phyloP scores from a whole-genome alignment of 2,113 vertebrate species.

The Otocyon megalotis region DNA sequence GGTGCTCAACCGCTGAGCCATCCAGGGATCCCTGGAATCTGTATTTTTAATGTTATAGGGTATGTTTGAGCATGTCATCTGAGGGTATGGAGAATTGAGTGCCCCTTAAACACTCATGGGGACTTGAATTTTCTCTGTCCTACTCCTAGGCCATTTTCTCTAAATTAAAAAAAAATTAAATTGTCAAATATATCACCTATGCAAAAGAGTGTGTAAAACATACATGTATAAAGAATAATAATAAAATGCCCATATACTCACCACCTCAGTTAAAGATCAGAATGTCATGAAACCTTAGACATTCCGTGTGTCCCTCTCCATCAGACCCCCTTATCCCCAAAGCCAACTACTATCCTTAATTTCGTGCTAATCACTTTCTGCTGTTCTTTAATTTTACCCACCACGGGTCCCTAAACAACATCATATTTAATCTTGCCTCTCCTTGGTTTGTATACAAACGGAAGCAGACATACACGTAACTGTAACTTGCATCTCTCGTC shows the following conservation, averaged over 20 bases:
- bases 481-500: neutral
- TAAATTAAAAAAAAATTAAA: conserved; percentile 12
- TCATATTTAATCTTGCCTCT: neutral
- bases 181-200: neutral
- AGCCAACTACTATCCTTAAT: neutral
- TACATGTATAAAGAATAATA: neutral
- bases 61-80: neutral
- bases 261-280: neutral
- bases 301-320: neutral
- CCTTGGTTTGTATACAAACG: neutral
- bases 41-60: neutral
- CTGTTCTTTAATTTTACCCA: neutral
- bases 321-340: neutral
- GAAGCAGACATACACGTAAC: neutral
- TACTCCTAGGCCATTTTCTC: neutral
- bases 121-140: neutral
- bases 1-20: too few relatives aligned
- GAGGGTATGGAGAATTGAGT: neutral
- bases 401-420: neutral
- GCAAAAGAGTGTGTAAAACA: neutral
- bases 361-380: neutral
- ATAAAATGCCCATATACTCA: neutral
- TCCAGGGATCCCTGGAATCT: neutral
- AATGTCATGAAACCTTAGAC: neutral
- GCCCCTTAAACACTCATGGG: neutral